phyloP scores from a whole-genome alignment of 2,888 invertebrate genomes.

The Psylliodes chrysocephalus region DNA sequence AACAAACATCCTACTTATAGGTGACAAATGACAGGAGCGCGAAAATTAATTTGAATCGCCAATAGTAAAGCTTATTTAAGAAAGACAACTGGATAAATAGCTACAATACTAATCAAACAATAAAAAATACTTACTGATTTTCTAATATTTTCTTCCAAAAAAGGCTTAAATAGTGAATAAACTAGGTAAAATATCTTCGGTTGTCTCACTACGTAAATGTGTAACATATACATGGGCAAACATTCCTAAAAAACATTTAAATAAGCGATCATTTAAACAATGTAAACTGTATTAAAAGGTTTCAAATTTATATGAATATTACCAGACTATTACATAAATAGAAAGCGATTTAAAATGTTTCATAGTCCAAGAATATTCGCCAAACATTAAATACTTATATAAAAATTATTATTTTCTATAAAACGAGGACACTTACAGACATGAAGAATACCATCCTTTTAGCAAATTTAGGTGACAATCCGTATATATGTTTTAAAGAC shows the following conservation, averaged over 20 bases:
- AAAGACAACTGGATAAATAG: too few relatives aligned
- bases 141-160: slow-evolving; percentile 53
- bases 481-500: slow-evolving; percentile 40
- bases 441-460: slow-evolving; percentile 44
- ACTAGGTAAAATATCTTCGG: slow-evolving; percentile 49
- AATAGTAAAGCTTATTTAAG: too few relatives aligned
- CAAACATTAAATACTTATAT: too few relatives aligned
- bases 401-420: not conserved
- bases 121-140: slow-evolving; percentile 51
- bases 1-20: too few relatives aligned
- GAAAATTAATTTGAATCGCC: too few relatives aligned
- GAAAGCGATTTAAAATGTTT: too few relatives aligned
- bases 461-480: slow-evolving; percentile 43
- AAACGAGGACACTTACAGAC: slow-evolving; percentile 34
- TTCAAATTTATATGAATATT: not conserved
- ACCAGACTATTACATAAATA: not conserved
- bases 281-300: too few relatives aligned
- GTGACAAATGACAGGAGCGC: too few relatives aligned
- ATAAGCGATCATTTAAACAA: not conserved
- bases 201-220: slow-evolving; percentile 51
- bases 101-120: too few relatives aligned
- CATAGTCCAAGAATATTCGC: too few relatives aligned
- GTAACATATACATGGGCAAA: slow-evolving; percentile 49
- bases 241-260: slow-evolving; percentile 50
- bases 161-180: slow-evolving; percentile 54